Evolutionary conservation across 2,888 invertebrate species (phyloP), one percentile per base, ranked within the genome.

Genomic region (Augochlorella aurata): DNA sequence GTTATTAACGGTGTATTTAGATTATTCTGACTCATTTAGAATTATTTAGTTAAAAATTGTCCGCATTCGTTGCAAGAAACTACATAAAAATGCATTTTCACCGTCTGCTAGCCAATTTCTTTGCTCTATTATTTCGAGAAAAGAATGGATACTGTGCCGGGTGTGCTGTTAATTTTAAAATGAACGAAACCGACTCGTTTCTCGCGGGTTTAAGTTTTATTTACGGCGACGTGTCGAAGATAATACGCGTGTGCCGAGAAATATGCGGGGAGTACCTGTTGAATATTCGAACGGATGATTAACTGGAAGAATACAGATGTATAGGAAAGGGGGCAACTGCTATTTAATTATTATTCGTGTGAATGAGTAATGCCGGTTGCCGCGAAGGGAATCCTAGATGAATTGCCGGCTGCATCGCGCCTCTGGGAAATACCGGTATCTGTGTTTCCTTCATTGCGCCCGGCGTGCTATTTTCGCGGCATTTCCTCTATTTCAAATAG

Each of bases 371-470:
- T 50, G 8, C 16, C 14, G 8, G n/a, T 49, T 29, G 49, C 38
- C n/a, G 16, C 16, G 16, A 2, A 16, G 49, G 10, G 49, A 73
- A 65, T 65, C 16, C 21, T 38, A 21, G 16, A 21, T 21, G 49
- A 18, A 65, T 65, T 49, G 44, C n/a, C 65, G n/a, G 4, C 16
- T 29, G 50, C 49, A 16, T 16, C 9, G 38, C 21, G 18, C 65
- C 65, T 58, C 38, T 54, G 54, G 47, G 44, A 74, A 65, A 73
- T 65, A 50, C 24, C 24, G 16, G 21, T 29, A 21, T 9, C 16
- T 44, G 65, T 73, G 29, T 50, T 73, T 16, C 49, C 49, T 73
- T 65, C 21, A 49, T 65, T 65, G 44, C 72, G 18, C 8, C 14
- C 45, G 71, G 7, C n/a, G 10, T 24, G 49, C 21, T 61, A 18